phyloP scores from a whole-genome alignment of 2,797 vertebrate species.

The Gadopsis marmoratus region DNA sequence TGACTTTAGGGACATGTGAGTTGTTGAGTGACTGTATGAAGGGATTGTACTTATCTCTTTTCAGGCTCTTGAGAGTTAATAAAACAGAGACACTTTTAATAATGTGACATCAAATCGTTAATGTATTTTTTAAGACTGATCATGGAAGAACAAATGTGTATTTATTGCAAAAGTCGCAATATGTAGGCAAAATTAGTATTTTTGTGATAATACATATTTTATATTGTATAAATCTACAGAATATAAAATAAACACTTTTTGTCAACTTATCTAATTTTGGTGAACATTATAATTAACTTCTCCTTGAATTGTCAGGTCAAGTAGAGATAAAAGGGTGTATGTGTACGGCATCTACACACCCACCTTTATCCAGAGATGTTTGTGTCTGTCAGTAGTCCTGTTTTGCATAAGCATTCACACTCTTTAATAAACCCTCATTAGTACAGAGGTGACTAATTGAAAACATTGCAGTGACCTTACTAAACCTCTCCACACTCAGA shows the following conservation, averaged over 20 bases:
- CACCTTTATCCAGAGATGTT: constrained; percentile 1
- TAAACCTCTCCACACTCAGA: constrained; percentile 65
- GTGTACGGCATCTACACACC: not conserved
- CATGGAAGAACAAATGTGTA: constrained; percentile 65
- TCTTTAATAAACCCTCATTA: constrained; percentile 70
- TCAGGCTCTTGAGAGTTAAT: constrained; percentile 39
- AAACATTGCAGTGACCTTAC: constrained; percentile 70
- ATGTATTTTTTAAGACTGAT: constrained; percentile 47
- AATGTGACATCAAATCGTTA: constrained; percentile 47
- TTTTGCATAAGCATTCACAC: constrained; percentile 45
- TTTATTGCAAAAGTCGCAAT: constrained; percentile 61
- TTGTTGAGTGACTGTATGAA: constrained; percentile 39
- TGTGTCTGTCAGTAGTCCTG: not conserved
- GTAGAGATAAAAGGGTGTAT: not conserved
- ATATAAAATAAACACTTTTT: constrained; percentile 75
- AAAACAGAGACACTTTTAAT: constrained; percentile 60
- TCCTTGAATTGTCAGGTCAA: not conserved
- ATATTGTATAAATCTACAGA: constrained; percentile 67
- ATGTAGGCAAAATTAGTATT: constrained; percentile 67
- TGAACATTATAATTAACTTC: constrained; percentile 6
- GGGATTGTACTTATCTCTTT: constrained; percentile 41
- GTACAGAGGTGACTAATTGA: constrained; percentile 70
- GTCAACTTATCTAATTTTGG: constrained; percentile 26
- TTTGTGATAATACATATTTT: constrained; percentile 74
- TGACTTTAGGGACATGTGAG: constrained; percentile 48